Evolutionary conservation across 2,888 invertebrate genomes (phyloP).

Genomic region (Beris morrisii): DNA sequence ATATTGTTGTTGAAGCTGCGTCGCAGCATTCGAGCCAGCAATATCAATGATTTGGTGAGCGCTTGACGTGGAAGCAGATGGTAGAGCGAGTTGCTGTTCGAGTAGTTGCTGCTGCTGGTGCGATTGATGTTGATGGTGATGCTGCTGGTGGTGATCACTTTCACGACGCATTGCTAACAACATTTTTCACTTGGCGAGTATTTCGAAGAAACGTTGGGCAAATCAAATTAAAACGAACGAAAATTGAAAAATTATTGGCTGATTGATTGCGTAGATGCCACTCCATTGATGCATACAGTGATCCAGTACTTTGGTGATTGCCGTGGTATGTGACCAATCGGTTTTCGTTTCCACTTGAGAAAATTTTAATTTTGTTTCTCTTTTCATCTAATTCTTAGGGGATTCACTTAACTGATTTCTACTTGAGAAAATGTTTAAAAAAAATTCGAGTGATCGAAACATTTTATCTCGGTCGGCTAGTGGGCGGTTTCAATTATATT

Average conservation of each 20-base stretch:
- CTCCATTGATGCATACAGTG: slow-evolving; percentile 4
- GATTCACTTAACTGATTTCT: too few species aligned
- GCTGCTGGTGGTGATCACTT: slow-evolving; percentile 61
- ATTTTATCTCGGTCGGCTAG: too few species aligned
- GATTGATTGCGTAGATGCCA: not conserved
- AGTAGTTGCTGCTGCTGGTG: slow-evolving; percentile 33
- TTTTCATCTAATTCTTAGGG: not conserved
- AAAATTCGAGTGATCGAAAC: too few species aligned
- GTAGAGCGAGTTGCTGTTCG: slow-evolving; percentile 13
- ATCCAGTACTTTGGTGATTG: not conserved
- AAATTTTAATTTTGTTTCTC: not conserved
- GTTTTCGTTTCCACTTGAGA: too few species aligned
- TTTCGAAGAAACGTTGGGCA: slow-evolving; percentile 15
- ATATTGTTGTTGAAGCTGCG: slow-evolving; percentile 37
- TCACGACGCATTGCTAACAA: slow-evolving; percentile 77
- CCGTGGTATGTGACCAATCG: not conserved
- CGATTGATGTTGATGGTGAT: slow-evolving; percentile 37
- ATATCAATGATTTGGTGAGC: slow-evolving; percentile 9
- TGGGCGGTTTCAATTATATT: too few species aligned
- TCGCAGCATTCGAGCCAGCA: slow-evolving; percentile 9
- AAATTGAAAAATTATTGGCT: slow-evolving; percentile 8
- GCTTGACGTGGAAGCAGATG: slow-evolving; percentile 22
- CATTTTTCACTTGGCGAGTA: slow-evolving; percentile 47
- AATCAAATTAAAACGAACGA: not conserved
- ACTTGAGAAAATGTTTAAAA: too few species aligned